Conservation (phyloP, 1,140 invertebrate species). For the Lepidostoma basale region DNA sequence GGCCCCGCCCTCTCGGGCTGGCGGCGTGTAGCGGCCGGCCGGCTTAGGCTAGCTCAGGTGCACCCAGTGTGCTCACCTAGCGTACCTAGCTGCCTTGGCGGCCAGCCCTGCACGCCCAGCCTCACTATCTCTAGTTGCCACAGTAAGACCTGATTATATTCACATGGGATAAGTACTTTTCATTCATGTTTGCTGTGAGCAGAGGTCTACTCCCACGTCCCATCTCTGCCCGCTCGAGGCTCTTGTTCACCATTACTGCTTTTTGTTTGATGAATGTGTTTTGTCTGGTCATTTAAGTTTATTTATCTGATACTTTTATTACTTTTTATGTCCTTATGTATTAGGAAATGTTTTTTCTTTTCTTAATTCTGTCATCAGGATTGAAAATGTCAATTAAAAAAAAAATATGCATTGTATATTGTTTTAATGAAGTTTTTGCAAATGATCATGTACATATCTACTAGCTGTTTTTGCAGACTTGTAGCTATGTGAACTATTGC, state of each 20-base stretch:
- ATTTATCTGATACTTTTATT: no score
- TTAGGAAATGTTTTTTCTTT: no score
- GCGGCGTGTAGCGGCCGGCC: conserved; percentile 26
- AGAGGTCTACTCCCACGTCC: background rate
- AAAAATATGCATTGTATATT: no score
- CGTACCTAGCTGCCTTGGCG: conserved; percentile 37
- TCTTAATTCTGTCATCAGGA: no score
- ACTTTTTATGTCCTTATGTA: no score
- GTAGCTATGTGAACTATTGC: no score
- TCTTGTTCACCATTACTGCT: background rate
- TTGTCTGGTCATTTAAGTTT: background rate
- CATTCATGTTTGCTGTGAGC: conserved; percentile 7
- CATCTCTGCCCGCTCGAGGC: background rate
- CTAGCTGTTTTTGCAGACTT: no score
- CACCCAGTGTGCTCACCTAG: background rate
- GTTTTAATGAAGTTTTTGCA: no score
- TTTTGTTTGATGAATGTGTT: background rate
- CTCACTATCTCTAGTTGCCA: conserved; percentile 44
- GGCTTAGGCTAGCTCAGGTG: conserved; percentile 12
- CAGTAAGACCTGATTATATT: conserved; percentile 44
- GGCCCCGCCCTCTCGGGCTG: conserved; percentile 34
- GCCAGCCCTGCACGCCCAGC: conserved; percentile 28
- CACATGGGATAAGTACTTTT: conserved; percentile 25
- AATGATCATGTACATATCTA: no score
- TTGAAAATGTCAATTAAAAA: no score